These are phyloP conservation scores for Drosophila kanapiae DNA, from an alignment of 1,140 invertebrate species.

Conservation along the genomic window DNA sequence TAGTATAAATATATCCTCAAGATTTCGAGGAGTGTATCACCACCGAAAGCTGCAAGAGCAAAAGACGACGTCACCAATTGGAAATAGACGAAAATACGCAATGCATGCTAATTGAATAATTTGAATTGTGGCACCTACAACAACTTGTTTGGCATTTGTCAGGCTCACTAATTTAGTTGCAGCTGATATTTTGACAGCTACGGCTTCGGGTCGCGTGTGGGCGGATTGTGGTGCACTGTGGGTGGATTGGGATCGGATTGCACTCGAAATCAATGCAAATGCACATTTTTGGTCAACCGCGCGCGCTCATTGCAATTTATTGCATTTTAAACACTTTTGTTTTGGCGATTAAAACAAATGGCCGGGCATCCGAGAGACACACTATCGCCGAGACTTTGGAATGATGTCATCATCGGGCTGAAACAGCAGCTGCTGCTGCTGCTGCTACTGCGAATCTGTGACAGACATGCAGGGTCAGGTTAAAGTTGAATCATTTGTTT, in stretches of 20 bases:
- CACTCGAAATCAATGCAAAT: slow-evolving; percentile 76
- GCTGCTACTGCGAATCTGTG: slow-evolving; percentile 61
- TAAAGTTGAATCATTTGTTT: slow-evolving; percentile 85
- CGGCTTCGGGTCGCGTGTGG: slow-evolving; percentile 38
- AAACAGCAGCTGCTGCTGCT: slow-evolving; percentile 18
- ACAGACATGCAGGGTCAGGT: slow-evolving; percentile 85
- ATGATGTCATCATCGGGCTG: slow-evolving; percentile 69
- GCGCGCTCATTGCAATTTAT: slow-evolving; percentile 65
- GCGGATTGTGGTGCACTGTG: slow-evolving; percentile 49
- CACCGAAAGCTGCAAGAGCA: slow-evolving; percentile 17
- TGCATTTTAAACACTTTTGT: slow-evolving; percentile 72
- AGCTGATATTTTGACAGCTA: slow-evolving; percentile 75
- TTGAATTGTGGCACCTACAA: slow-evolving; percentile 81
- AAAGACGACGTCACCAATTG: slow-evolving; percentile 73
- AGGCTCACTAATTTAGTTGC: slow-evolving; percentile 72
- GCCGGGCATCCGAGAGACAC: slow-evolving; percentile 39
- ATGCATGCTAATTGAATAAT: slow-evolving; percentile 83
- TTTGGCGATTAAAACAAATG: slow-evolving; percentile 70
- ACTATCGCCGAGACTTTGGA: slow-evolving; percentile 29
- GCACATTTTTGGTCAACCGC: slow-evolving; percentile 80
- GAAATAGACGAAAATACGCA: slow-evolving; percentile 83
- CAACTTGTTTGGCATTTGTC: slow-evolving; percentile 69
- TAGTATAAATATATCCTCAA: neutral
- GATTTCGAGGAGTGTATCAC: neutral
- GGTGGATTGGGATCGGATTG: slow-evolving; percentile 40